Conservation (phyloP, 1,140 invertebrate genomes). For the Calycopis cecrops region DNA sequence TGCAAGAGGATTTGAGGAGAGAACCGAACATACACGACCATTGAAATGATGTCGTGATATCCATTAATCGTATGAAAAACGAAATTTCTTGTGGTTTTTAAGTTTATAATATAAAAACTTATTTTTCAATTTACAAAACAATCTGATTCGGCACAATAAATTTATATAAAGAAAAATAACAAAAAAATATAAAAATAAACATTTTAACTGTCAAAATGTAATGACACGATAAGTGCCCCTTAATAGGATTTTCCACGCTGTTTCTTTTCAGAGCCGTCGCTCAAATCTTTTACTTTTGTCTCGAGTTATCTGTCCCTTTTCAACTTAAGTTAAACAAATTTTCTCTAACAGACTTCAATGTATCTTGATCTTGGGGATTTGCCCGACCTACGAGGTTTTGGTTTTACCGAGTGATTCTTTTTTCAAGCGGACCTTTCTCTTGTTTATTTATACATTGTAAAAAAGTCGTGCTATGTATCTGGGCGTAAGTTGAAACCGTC, state of each 20-base stretch:
- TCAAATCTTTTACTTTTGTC: slow-evolving; percentile 51
- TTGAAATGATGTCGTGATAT: too few species aligned
- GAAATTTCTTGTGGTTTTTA: too few species aligned
- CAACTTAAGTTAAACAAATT: slow-evolving; percentile 60
- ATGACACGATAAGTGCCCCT: slow-evolving; percentile 44
- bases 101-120: background rate
- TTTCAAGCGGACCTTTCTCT: too few species aligned
- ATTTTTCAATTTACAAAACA: background rate
- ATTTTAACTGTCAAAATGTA: slow-evolving; percentile 38
- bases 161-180: too few species aligned
- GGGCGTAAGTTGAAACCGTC: too few species aligned
- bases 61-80: too few species aligned
- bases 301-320: slow-evolving; percentile 49
- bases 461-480: too few species aligned
- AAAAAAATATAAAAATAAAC: slow-evolving; percentile 7
- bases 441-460: too few species aligned
- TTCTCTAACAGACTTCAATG: slow-evolving; percentile 54
- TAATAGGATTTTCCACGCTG: slow-evolving; percentile 42
- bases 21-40: too few species aligned
- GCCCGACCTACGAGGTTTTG: slow-evolving; percentile 46
- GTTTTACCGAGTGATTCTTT: slow-evolving; percentile 32
- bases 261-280: slow-evolving; percentile 39
- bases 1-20: too few species aligned
- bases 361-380: slow-evolving; percentile 52
- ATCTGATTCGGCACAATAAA: too few species aligned